phyloP scores from a whole-genome alignment of 1,140 invertebrate species.

The Achatina immaculata region DNA sequence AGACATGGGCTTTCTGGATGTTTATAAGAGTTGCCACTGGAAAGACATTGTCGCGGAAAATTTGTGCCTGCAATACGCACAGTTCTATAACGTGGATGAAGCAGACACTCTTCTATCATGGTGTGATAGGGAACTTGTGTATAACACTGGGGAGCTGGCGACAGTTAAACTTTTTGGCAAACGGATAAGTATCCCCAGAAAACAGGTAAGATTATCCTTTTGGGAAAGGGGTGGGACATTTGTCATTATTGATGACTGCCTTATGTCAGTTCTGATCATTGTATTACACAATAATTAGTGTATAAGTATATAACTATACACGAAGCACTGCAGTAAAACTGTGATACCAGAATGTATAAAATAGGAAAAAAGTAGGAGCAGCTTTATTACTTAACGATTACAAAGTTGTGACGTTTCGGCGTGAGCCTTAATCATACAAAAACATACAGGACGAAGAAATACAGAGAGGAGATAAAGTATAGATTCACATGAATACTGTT shows the following conservation, averaged over 20 bases:
- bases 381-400: too few species aligned
- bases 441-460: too few species aligned
- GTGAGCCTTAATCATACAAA: too few species aligned
- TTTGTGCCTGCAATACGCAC: slow-evolving; percentile 54
- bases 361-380: too few species aligned
- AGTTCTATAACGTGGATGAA: slow-evolving; percentile 50
- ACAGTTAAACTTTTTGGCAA: slow-evolving; percentile 79
- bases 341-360: too few species aligned
- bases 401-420: too few species aligned
- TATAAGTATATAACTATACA: too few species aligned
- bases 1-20: slow-evolving; percentile 44
- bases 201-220: slow-evolving; percentile 72
- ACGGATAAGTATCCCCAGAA: slow-evolving; percentile 78
- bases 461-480: too few species aligned
- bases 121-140: slow-evolving; percentile 56
- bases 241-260: background rate
- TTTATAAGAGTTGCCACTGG: slow-evolving; percentile 38
- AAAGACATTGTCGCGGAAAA: slow-evolving; percentile 49
- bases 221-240: background rate
- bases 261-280: background rate
- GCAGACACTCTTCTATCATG: slow-evolving; percentile 55
- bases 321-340: too few species aligned
- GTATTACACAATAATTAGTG: too few species aligned
- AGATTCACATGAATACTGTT: too few species aligned
- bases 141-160: slow-evolving; percentile 71